A percentile compares a stretch with the other conserved stretches of the same genome.
phyloP scores from a whole-genome alignment of 2,797 vertebrate genomes.

The Crenichthys baileyi region DNA sequence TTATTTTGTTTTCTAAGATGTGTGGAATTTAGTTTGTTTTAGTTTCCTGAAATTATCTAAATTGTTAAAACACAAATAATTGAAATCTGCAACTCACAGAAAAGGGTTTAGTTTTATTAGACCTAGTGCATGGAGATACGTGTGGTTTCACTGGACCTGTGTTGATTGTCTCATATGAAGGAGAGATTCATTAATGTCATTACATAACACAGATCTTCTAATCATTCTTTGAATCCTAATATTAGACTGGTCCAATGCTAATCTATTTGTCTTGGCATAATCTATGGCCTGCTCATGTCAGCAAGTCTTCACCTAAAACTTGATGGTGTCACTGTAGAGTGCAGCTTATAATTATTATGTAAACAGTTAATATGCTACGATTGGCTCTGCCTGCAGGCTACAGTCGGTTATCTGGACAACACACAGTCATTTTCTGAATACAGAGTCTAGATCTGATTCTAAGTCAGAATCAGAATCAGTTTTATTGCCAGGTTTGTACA shows the following conservation, averaged over 20 bases:
- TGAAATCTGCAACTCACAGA: no score
- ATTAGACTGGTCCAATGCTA: constrained; percentile 71
- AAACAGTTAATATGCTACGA: constrained; percentile 48
- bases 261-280: constrained; percentile 80
- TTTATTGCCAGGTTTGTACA: no score
- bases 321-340: constrained; percentile 47
- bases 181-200: constrained; percentile 41
- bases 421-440: constrained; percentile 47
- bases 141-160: not conserved
- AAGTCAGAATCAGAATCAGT: no score
- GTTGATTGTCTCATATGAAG: constrained; percentile 4
- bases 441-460: constrained; percentile 48
- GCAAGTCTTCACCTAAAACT: constrained; percentile 78
- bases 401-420: constrained; percentile 12
- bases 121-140: not conserved
- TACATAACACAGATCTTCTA: constrained; percentile 66
- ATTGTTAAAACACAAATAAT: not conserved
- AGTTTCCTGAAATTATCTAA: not conserved
- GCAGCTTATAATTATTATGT: constrained; percentile 55
- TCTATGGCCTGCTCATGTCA: constrained; percentile 83
- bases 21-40: not conserved
- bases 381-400: constrained; percentile 25
- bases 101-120: not conserved
- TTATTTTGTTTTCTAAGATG: not conserved
- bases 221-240: constrained; percentile 78